A percentile compares a stretch with the other conserved stretches of the same genome.
phyloP scores from a whole-genome alignment of 2,113 vertebrate species.

The Gobiocypris rarus region DNA sequence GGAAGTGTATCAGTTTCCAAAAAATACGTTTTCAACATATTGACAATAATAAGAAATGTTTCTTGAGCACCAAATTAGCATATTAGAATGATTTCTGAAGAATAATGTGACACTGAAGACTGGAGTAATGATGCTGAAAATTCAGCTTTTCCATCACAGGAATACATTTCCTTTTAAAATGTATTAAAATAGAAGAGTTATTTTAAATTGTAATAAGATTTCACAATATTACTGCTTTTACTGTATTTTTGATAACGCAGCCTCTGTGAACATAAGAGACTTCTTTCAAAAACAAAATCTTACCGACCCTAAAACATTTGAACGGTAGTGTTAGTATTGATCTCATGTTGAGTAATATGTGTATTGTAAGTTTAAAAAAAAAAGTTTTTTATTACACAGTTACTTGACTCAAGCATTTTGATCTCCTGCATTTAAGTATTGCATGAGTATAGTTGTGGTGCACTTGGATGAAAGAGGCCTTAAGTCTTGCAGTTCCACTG shows the following conservation, averaged over 20 bases:
- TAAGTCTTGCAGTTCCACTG: not conserved
- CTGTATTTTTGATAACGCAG: not conserved
- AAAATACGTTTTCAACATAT: not conserved
- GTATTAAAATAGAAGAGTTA: too few species aligned
- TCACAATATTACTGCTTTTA: not conserved
- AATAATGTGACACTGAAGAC: not conserved
- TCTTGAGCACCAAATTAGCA: not conserved
- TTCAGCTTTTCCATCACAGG: not conserved
- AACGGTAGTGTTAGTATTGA: not conserved
- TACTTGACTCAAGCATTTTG: not conserved
- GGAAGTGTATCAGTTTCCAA: not conserved
- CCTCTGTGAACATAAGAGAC: not conserved
- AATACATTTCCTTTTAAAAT: not conserved
- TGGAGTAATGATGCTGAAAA: not conserved
- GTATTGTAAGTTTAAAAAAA: not conserved
- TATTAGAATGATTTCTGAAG: not conserved
- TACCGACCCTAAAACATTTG: not conserved
- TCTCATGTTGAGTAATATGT: not conserved
- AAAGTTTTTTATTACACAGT: not conserved
- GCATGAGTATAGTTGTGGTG: slow-evolving; percentile 49
- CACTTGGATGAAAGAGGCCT: slow-evolving; percentile 59
- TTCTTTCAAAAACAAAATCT: not conserved
- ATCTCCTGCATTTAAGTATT: not conserved
- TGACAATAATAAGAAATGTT: not conserved
- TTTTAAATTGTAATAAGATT: not conserved